Evolutionary conservation across 2,888 invertebrate species (phyloP).

Genomic region (Scaptomyza polygonia): DNA sequence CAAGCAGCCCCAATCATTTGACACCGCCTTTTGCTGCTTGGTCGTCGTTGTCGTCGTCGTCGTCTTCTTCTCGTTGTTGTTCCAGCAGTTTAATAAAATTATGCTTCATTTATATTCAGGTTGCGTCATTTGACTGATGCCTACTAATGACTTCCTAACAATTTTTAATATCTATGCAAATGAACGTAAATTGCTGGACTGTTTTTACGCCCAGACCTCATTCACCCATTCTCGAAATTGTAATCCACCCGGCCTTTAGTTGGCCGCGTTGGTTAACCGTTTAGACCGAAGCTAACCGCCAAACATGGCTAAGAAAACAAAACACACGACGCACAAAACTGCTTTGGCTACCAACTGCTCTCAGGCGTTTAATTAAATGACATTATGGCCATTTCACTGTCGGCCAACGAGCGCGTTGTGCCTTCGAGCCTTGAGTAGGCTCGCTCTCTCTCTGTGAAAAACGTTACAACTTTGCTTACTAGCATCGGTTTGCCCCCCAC

Average conservation of each 20-base stretch:
- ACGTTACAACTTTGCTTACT: conserved; percentile 49
- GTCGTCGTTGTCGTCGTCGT: neutral
- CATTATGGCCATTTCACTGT: conserved; percentile 73
- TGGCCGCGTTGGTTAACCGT: conserved; percentile 70
- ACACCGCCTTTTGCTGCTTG: conserved; percentile 26
- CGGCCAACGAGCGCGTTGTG: conserved; percentile 34
- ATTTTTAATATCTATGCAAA: conserved; percentile 82
- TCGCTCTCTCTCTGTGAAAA: conserved; percentile 49
- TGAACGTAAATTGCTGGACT: conserved; percentile 78
- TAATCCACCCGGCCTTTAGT: conserved; percentile 17
- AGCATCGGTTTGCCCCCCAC: conserved; percentile 1
- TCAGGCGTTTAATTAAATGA: conserved; percentile 80
- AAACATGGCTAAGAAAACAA: conserved; percentile 31
- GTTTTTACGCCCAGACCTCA: conserved; percentile 57
- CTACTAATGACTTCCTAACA: conserved; percentile 81
- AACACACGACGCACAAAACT: conserved; percentile 2
- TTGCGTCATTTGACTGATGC: conserved; percentile 80
- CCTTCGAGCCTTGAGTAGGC: conserved; percentile 52
- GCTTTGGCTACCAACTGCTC: conserved; percentile 64
- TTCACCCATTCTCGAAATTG: conserved; percentile 35
- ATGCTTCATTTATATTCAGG: conserved; percentile 81
- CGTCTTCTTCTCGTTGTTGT: neutral
- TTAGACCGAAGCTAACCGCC: conserved; percentile 67
- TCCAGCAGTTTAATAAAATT: conserved; percentile 69
- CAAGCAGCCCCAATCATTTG: conserved; percentile 49